These are phyloP conservation scores for pig (Sus scrofa) DNA, from an alignment of 2,113 vertebrate species.

Conservation along the genomic window T2T-Sscrofa CM000812.6:245116001-245116500, in stretches of 20 bases:
- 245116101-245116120: conserved; percentile 54
- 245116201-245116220: background rate
- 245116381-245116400: background rate
- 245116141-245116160: conserved; percentile 13
- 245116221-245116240: conserved; percentile 28
- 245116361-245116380: background rate
- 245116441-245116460: background rate
- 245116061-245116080: background rate
- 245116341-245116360: background rate
- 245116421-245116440: background rate
- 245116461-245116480: background rate
- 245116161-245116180: conserved; percentile 22
- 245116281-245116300: background rate
- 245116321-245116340: background rate
- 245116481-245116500: background rate
- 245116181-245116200: conserved; percentile 33
- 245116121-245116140: conserved; percentile 49
- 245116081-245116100: background rate
- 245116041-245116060: conserved; percentile 65
- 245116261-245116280: background rate
- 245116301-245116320: background rate
- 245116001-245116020: conserved; percentile 45
- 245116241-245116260: conserved; percentile 50
- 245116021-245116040: background rate
- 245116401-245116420: background rate